Evolutionary conservation across 1,140 invertebrate species (phyloP), one percentile per base, ranked within the genome.

Genomic region (Eupristina koningsbergeri): DNA sequence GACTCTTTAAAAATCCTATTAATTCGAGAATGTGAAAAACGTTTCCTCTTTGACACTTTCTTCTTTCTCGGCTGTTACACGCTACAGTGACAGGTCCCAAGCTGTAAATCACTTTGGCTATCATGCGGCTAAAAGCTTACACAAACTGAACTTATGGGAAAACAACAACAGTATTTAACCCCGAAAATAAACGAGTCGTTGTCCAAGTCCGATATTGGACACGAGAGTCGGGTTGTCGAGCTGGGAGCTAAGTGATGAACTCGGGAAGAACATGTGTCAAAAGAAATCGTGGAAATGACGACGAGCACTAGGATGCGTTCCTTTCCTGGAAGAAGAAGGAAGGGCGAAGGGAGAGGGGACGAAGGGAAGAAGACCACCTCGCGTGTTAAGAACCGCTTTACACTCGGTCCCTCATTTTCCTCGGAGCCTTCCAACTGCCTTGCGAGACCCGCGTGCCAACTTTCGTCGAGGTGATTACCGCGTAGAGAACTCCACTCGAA

Each of bases 341-440:
- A 58, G 50, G 69, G n/a, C 17, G 0, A 31, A 6, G 45, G 31
- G 11, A 17, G 45, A 34, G 5, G 9, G 11, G n/a, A 15, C 31
- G 45, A n/a, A 50, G 64, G 29, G 36, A 34, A 39, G 22, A 77
- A 17, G 85, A 79, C 73, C 83, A 78, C 86, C 86, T 89, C 88
- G 89, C 87, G 89, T 91, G 89, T 87, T 84, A 84, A 79, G 85
- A 86, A 85, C 88, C 89, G 88, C 86, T 90, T 90, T 91, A 90
- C 87, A n/a, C n/a, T n/a, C n/a, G n/a, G 89, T 91, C 88, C 87
- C 89, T 90, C 88, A 90, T 90, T 91, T 90, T 88, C 87, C 88
- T 88, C 89, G 85, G 88, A 87, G 89, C 90, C 89, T 45, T 45
- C 41, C 6, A 45, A 45, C 5, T 11, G 41, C 5, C 11, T 45